Percentiles rank a stretch among this genome's conserved stretches.
phyloP scores from a whole-genome alignment of 2,797 vertebrate species.

The Mormyrus hasselquistii region DNA sequence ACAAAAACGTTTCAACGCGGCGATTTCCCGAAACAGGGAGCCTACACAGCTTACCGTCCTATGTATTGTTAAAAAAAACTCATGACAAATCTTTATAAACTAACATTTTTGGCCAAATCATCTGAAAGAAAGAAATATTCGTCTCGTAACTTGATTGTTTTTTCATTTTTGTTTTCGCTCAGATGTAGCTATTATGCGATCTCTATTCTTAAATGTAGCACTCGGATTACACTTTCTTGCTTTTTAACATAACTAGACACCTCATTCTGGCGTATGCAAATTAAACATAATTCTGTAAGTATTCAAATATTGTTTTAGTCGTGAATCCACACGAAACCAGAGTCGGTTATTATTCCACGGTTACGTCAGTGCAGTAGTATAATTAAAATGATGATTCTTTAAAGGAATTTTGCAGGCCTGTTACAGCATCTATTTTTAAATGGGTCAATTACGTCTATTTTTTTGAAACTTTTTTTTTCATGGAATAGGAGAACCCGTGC shows the following conservation, averaged over 20 bases:
- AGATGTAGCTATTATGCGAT: background rate
- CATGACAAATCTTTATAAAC: background rate
- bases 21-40: background rate
- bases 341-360: background rate
- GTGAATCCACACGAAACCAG: background rate
- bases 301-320: background rate
- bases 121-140: constrained; percentile 18
- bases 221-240: background rate
- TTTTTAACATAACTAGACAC: constrained; percentile 35
- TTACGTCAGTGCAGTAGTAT: background rate
- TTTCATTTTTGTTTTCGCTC: background rate
- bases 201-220: background rate
- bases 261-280: background rate
- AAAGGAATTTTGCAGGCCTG: background rate
- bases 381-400: background rate
- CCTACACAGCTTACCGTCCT: background rate
- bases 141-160: background rate
- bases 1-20: constrained; percentile 17
- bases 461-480: background rate
- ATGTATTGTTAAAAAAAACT: background rate
- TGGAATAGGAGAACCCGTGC: background rate
- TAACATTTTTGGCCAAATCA: constrained; percentile 65
- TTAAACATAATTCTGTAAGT: background rate
- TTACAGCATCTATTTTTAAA: background rate
- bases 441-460: background rate